Evolutionary conservation across 2,888 invertebrate species (phyloP), one percentile per base, ranked within the genome.

Genomic region (Tenthredo distinguenda): DNA sequence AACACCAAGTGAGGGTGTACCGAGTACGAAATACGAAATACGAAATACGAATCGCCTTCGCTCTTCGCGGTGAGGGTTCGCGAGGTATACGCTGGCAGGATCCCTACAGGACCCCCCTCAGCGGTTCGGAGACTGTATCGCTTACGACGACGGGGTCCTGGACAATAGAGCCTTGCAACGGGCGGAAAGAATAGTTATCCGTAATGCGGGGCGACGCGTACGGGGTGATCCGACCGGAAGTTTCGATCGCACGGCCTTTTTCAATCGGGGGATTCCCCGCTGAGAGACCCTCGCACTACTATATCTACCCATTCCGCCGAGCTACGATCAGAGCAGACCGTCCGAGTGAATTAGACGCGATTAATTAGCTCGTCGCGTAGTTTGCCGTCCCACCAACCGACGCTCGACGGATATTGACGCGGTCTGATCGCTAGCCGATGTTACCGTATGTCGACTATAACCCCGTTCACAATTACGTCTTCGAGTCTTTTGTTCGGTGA

Each of bases 121-220:
- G 81, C 58, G 88, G 87, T 86, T 87, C 62, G 77, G 72, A 58
- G 87, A 90, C 90, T 91, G 90, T 92, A 92, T 92, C 93, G 90
- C 91, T 92, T 91, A 91, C 92, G 87, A 84, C 26, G 87, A 90
- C 88, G 88, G 90, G 88, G 88, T 88, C 88, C 85, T 71, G 76
- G 87, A 90, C 92, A 90, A 91, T 91, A 87, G 91, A 87, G 89
- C 87, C 88, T 89, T 88, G 81, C 88, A 89, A 91, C 89, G 90
- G 91, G 90, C 91, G 92, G 92, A 92, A 92, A 91, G 92, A 90
- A 91, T 90, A 91, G 92, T 92, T 92, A 92, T 90, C 89, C 90
- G 90, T 92, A 91, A 92, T 92, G 90, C 89, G 90, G 91, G 91
- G 90, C 89, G 91, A 92, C 92, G 92, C 91, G 91, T 91, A 90